Conservation (phyloP, 2,797 vertebrate species). For the Salmo trutta region DNA sequence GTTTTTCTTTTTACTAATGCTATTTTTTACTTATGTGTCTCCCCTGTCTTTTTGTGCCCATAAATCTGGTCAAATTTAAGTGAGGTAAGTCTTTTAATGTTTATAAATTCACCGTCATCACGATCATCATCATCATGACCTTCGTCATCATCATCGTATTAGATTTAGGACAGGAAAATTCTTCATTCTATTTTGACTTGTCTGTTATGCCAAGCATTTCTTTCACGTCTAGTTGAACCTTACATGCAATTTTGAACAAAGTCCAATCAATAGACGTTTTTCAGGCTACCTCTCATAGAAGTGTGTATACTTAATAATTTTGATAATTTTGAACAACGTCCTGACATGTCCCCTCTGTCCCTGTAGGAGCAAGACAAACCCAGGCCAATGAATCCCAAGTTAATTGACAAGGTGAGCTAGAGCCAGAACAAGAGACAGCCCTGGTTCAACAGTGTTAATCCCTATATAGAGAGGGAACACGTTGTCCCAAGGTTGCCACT, state of each 20-base stretch:
- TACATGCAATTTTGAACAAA: background rate
- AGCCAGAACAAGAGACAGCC: background rate
- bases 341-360: constrained; percentile 35
- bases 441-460: constrained; percentile 53
- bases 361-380: constrained; percentile 51
- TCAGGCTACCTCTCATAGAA: background rate
- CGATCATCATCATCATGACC: background rate
- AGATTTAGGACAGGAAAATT: background rate
- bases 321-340: background rate
- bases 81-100: constrained; percentile 44
- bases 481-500: constrained; percentile 35
- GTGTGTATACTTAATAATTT: background rate
- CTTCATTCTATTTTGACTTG: background rate
- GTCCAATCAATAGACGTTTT: background rate
- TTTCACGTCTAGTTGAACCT: background rate
- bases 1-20: constrained; percentile 13
- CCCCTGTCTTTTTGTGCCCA: constrained; percentile 25
- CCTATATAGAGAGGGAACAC: constrained; percentile 46
- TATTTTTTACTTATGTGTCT: constrained; percentile 14
- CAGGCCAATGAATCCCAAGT: constrained; percentile 66
- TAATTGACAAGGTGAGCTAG: constrained; percentile 67
- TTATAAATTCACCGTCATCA: constrained; percentile 2
- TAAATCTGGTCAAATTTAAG: constrained; percentile 30
- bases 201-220: background rate
- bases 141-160: background rate